Conservation (phyloP, 2,797 vertebrate genomes). For the Molossus alvarezi region DNA sequence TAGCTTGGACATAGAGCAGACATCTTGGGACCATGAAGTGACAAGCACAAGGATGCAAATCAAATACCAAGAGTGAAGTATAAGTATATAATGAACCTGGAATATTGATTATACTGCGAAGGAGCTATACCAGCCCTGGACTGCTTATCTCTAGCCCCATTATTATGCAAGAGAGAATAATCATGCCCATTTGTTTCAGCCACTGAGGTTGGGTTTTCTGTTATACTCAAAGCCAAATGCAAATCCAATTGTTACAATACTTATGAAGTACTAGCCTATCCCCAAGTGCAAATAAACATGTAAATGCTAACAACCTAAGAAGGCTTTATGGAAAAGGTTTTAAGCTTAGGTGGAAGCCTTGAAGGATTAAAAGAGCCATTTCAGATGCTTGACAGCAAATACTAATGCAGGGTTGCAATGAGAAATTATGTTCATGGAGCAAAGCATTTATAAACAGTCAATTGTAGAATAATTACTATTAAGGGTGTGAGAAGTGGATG, state of each 20-base stretch:
- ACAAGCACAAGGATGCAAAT: not conserved
- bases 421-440: conserved; percentile 45
- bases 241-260: not conserved
- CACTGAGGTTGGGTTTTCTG: conserved; percentile 23
- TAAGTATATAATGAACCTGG: not conserved
- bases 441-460: conserved; percentile 48
- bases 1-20: not conserved
- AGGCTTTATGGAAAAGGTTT: conserved; percentile 40
- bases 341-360: not conserved
- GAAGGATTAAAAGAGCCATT: conserved; percentile 49
- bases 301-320: not conserved
- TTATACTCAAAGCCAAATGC: conserved; percentile 38
- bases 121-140: not conserved
- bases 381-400: conserved; percentile 57
- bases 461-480: not conserved
- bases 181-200: not conserved
- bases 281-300: conserved; percentile 11
- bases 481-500: not conserved
- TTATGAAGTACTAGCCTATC: not conserved
- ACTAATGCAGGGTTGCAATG: not conserved
- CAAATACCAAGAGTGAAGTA: not conserved
- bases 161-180: not conserved
- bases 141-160: not conserved
- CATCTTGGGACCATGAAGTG: not conserved
- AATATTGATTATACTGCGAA: not conserved